Percentiles rank a stretch among this genome's conserved stretches.
Conservation (phyloP, 2,797 vertebrate species). For the Kryptolebias ocellatus region DNA sequence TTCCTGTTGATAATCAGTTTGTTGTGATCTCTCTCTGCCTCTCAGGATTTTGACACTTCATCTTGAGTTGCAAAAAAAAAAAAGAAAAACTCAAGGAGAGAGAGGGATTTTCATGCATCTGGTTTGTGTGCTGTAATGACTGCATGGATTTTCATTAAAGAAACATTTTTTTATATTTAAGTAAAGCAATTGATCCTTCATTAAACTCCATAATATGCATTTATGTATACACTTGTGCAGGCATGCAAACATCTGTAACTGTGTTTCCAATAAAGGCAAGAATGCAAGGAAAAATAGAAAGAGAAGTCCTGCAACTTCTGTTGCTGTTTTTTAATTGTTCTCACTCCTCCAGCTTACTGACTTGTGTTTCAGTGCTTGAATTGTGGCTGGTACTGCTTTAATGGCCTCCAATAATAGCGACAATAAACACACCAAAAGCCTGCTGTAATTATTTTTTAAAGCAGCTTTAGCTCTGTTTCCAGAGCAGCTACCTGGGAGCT, state of each 20-base stretch:
- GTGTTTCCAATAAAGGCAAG: conserved; percentile 16
- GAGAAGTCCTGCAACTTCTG: conserved; percentile 1
- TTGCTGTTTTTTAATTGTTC: conserved; percentile 20
- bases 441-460: conserved; percentile 69
- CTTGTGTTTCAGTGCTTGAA: conserved; percentile 28
- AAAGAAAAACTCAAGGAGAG: neutral
- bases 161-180: conserved; percentile 35
- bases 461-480: conserved; percentile 46
- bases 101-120: conserved; percentile 54
- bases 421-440: conserved; percentile 51
- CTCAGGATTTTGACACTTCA: conserved; percentile 74
- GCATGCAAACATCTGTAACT: conserved; percentile 13
- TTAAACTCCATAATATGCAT: conserved; percentile 12
- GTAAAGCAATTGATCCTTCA: conserved; percentile 27
- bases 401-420: conserved; percentile 58
- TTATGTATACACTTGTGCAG: conserved; percentile 10
- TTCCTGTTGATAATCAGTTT: conserved; percentile 81
- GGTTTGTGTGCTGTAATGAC: conserved; percentile 53
- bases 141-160: conserved; percentile 39
- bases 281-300: conserved; percentile 9
- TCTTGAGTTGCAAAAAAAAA: conserved; percentile 49
- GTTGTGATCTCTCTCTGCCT: conserved; percentile 75
- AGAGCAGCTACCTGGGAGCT: conserved; percentile 42
- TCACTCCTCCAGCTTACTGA: conserved; percentile 14
- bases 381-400: conserved; percentile 44